phyloP scores from a whole-genome alignment of 2,113 vertebrate genomes.

The Prolemur simus region DNA sequence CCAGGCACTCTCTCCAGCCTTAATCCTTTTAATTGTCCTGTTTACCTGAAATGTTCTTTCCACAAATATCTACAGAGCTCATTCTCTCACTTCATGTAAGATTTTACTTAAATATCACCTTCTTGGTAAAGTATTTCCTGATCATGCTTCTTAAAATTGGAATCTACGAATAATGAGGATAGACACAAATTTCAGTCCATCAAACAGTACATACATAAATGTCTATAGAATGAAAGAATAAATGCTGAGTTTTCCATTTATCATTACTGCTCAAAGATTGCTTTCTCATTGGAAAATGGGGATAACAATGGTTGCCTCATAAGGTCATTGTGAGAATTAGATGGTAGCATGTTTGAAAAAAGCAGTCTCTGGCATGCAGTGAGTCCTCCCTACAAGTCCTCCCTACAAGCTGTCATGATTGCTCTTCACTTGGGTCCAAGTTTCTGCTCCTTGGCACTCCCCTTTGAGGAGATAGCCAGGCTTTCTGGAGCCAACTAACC shows the following conservation, averaged over 20 bases:
- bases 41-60: neutral
- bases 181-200: neutral
- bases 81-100: neutral
- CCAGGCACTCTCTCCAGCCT: neutral
- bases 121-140: neutral
- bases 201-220: neutral
- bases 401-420: neutral
- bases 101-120: neutral
- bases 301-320: neutral
- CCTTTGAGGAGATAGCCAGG: neutral
- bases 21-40: neutral
- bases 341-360: neutral
- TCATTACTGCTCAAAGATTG: neutral
- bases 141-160: neutral
- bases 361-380: neutral
- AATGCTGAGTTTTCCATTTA: neutral
- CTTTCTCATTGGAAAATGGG: neutral
- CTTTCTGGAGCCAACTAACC: neutral
- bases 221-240: neutral
- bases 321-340: neutral
- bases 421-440: neutral
- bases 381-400: too few relatives aligned
- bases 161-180: neutral
- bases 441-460: neutral
- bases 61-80: neutral